phyloP scores from a whole-genome alignment of 2,888 invertebrate species.

The Monopis laevigella region DNA sequence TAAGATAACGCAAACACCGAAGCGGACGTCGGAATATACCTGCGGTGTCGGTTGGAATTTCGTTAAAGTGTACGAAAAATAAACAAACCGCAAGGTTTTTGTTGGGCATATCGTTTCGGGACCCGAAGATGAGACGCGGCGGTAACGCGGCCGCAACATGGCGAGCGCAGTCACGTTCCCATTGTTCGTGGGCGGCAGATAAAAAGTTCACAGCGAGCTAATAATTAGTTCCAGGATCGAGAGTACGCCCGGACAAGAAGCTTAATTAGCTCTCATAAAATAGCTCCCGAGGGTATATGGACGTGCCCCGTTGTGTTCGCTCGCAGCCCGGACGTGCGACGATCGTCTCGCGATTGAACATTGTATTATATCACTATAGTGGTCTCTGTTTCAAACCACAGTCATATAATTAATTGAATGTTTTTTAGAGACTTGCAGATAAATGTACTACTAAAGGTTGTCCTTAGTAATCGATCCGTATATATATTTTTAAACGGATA shows the following conservation, averaged over 20 bases:
- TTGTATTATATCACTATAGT: no score
- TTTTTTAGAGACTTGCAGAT: no score
- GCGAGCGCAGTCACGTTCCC: constrained; percentile 53
- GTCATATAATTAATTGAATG: no score
- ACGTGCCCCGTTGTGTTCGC: constrained; percentile 8
- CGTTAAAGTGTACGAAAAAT: not conserved
- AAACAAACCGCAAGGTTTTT: constrained; percentile 9
- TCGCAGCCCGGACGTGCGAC: not conserved
- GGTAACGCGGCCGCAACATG: not conserved
- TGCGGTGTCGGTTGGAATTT: constrained; percentile 6
- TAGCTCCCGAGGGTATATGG: constrained; percentile 23
- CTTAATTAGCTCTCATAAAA: constrained; percentile 55
- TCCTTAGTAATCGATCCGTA: no score
- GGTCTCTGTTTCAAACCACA: no score
- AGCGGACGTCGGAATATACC: not conserved
- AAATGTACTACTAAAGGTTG: no score
- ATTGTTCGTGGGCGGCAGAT: constrained; percentile 55
- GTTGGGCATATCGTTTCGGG: not conserved
- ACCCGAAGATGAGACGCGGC: not conserved
- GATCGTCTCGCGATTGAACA: no score
- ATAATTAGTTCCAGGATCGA: constrained; percentile 54
- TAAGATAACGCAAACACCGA: constrained; percentile 1
- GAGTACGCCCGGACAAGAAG: constrained; percentile 48
- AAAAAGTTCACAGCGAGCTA: constrained; percentile 55
- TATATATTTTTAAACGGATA: no score